phyloP scores from a whole-genome alignment of 2,113 vertebrate species.

The Oreochromis aureus region DNA sequence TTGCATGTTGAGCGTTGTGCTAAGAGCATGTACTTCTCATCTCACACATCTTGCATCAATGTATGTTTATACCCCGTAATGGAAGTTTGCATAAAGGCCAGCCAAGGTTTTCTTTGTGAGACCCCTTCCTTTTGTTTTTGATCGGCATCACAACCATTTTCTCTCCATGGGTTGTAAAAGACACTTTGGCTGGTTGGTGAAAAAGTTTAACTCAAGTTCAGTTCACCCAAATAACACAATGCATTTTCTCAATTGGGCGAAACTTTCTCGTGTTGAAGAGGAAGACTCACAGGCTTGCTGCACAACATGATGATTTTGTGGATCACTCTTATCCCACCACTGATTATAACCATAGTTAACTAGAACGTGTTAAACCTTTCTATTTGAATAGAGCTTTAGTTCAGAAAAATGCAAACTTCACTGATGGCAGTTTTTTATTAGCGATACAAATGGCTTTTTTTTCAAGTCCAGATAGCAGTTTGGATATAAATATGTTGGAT shows the following conservation, averaged over 20 bases:
- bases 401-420: not conserved
- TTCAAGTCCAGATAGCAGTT: not conserved
- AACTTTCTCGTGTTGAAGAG: not conserved
- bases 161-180: not conserved
- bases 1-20: conserved; percentile 15
- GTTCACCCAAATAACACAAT: not conserved
- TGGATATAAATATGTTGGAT: not conserved
- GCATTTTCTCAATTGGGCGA: not conserved
- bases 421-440: not conserved
- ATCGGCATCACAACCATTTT: not conserved
- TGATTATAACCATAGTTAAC: not conserved
- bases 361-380: not conserved
- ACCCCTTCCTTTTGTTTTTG: not conserved
- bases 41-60: not conserved
- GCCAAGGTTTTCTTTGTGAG: not conserved
- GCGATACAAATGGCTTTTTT: not conserved
- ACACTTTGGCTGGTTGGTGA: not conserved
- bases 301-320: not conserved
- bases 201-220: not conserved
- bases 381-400: not conserved
- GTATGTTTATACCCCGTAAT: not conserved
- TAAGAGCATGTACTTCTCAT: conserved; percentile 10
- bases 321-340: not conserved
- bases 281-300: not conserved
- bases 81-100: not conserved